Percentiles rank a stretch among this genome's conserved stretches.
These are phyloP conservation scores for Drosophila subsilvestris DNA, from an alignment of 2,888 invertebrate genomes.

Conservation along the genomic window DNA sequence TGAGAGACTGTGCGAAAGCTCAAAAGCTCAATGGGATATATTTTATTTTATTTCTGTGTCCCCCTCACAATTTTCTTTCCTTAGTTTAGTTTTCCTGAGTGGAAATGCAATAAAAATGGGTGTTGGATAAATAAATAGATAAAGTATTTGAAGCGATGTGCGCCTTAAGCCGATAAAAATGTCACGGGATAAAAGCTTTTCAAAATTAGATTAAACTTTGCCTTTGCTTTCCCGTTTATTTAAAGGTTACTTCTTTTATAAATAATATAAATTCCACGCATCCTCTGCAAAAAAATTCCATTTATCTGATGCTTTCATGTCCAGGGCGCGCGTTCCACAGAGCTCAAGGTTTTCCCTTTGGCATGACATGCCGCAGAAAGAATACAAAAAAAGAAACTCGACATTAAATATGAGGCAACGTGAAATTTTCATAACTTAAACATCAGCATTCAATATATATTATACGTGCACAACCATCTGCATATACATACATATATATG, in stretches of 20 bases:
- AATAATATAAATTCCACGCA: constrained; percentile 27
- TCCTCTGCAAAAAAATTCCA: constrained; percentile 43
- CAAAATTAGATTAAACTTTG: constrained; percentile 37
- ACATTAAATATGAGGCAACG: constrained; percentile 47
- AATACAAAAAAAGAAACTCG: constrained; percentile 23
- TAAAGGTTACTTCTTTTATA: constrained; percentile 17
- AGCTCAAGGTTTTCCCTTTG: constrained; percentile 19
- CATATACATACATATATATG: no score
- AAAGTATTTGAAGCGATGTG: constrained; percentile 28
- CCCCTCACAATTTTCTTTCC: no score
- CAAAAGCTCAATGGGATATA: constrained; percentile 41
- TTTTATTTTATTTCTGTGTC: constrained; percentile 31
- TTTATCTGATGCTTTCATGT: constrained; percentile 41
- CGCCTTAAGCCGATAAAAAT: constrained; percentile 22
- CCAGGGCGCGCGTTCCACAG: constrained; percentile 2
- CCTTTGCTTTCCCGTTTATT: constrained; percentile 5
- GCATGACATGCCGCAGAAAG: constrained; percentile 26
- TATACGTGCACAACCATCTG: constrained; percentile 6
- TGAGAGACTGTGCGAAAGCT: constrained; percentile 31
- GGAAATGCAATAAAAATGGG: constrained; percentile 44
- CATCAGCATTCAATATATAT: constrained; percentile 44
- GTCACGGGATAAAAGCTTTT: constrained; percentile 40
- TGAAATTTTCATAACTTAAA: constrained; percentile 59
- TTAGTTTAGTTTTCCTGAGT: constrained; percentile 8
- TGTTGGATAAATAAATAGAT: constrained; percentile 50